Evolutionary conservation across 2,113 vertebrate species (phyloP), one percentile per base, ranked within the genome.

Genomic region (Atrichornis clamosus): DNA sequence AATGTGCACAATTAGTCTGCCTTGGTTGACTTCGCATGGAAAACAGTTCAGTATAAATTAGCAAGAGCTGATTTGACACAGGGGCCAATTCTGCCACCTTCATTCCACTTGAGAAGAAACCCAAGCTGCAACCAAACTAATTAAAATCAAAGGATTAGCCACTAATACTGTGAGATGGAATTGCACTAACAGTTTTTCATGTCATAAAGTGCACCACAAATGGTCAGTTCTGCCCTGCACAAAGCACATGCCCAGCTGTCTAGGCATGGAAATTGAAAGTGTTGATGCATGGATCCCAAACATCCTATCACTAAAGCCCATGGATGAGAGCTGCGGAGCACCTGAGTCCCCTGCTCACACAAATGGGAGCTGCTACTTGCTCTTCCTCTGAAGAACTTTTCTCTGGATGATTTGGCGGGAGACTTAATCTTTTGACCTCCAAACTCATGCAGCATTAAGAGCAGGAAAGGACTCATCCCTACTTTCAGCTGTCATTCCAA

Each of bases 201-300:
- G 46, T 15, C 33, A 47, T 22, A 32, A 9, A 46, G 23, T 23
- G 32, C 32, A 75, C 23, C 68, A 44, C 11, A 7, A 10, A 9
- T 0, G 0, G 15, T 44, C 35, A 84, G 32, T 52, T 42, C 26
- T 30, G 44, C 46, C 35, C 53, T 68, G 70, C 46, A 60, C 41
- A 78, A 72, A 91, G 59, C 47, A 56, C n/a, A 2, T 3, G 18
- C 10, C 52, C 0, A 0, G 14, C 59, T 56, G 50, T 16, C 7
- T 15, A 17, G 69, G n/a, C 37, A 62, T n/a, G 46, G 49, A 91
- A 93, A 80, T 35, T 62, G 22, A 5, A 53, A 73, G 26, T 60
- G 53, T 19, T 82, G 70, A 42, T 13, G 32, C 17, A 4, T 4
- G 16, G 46, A 92, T 67, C 13, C 21, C 75, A 46, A 59, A 52